phyloP scores from a whole-genome alignment of 2,113 vertebrate genomes.

The Trichechus manatus region DNA sequence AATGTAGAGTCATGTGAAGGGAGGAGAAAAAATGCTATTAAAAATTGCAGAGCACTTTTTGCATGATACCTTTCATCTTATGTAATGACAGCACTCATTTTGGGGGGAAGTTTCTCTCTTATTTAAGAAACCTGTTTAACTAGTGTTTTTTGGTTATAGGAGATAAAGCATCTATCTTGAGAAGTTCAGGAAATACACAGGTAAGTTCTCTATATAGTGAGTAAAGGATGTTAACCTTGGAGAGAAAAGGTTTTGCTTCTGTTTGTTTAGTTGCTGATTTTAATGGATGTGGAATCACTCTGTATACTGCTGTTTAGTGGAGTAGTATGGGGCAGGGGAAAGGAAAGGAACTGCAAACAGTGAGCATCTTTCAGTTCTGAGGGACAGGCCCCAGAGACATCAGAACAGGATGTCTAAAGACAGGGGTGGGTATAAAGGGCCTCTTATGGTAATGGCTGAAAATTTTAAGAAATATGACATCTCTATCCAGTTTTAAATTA shows the following conservation, averaged over 20 bases:
- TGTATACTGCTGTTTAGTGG: not conserved
- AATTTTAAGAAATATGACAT: not conserved
- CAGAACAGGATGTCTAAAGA: not conserved
- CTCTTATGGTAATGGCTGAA: not conserved
- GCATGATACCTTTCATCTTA: not conserved
- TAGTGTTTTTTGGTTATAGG: not conserved
- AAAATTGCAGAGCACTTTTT: not conserved
- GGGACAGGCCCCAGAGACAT: not conserved
- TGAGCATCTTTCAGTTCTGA: not conserved
- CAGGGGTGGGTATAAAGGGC: not conserved
- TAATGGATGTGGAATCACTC: not conserved
- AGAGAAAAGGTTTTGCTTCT: not conserved
- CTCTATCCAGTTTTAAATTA: not conserved
- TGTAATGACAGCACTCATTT: not conserved
- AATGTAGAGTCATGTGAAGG: not conserved
- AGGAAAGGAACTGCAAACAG: not conserved
- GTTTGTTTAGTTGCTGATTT: not conserved
- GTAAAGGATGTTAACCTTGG: not conserved
- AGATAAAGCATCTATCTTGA: not conserved
- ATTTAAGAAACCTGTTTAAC: not conserved
- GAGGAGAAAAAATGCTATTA: not conserved
- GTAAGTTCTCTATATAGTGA: not conserved
- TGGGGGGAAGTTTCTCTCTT: not conserved
- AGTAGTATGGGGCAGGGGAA: not conserved
- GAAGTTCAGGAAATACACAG: not conserved